Conservation (phyloP, 1,140 invertebrate genomes). For the Oryctes rhinoceros region DNA sequence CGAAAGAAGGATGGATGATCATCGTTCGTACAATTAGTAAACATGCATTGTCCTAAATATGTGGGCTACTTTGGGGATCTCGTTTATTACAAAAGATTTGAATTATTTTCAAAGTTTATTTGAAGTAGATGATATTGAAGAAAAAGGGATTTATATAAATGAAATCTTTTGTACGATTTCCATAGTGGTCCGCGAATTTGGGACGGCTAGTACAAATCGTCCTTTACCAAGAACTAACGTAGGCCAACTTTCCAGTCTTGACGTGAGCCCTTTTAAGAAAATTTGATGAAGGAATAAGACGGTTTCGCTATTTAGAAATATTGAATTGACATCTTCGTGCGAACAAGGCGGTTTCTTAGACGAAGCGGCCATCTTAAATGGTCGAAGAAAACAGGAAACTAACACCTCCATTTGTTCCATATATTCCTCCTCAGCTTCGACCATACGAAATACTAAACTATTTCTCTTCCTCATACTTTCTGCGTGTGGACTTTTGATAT, state of each 20-base stretch:
- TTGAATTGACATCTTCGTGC: slow-evolving; percentile 95
- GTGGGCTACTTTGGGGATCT: no score
- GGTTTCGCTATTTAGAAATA: slow-evolving; percentile 94
- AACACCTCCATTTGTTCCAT: slow-evolving; percentile 90
- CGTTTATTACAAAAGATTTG: no score
- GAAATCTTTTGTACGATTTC: not conserved
- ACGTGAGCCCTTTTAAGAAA: slow-evolving; percentile 92
- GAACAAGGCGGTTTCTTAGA: slow-evolving; percentile 92
- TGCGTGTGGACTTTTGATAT: slow-evolving; percentile 93
- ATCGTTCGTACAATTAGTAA: no score
- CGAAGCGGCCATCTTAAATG: slow-evolving; percentile 94
- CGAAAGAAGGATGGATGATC: no score
- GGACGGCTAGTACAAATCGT: not conserved
- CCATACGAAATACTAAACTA: slow-evolving; percentile 92
- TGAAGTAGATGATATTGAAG: no score
- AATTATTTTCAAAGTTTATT: no score
- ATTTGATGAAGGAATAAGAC: slow-evolving; percentile 95
- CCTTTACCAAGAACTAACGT: slow-evolving; percentile 82
- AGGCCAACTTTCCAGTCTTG: slow-evolving; percentile 92
- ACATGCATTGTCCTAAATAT: no score
- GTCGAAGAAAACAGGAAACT: slow-evolving; percentile 90
- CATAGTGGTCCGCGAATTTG: not conserved
- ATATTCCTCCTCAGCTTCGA: slow-evolving; percentile 91
- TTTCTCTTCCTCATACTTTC: slow-evolving; percentile 95
- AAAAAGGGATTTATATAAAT: no score